These are phyloP conservation scores for Acromyrmex echinatior DNA, from an alignment of 1,140 invertebrate genomes.

Conservation along the genomic window DNA sequence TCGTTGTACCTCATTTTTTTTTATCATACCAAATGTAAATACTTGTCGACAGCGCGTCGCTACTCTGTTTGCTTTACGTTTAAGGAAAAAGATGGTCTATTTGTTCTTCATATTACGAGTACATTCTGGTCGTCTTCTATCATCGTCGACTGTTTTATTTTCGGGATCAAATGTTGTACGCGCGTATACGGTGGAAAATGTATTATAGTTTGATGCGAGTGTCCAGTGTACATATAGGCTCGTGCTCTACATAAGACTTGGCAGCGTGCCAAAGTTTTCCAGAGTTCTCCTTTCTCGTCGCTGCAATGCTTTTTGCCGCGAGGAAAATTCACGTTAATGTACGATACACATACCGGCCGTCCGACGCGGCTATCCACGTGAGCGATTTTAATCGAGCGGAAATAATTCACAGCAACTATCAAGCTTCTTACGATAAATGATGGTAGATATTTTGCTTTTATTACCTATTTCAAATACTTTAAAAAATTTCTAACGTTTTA, in stretches of 20 bases:
- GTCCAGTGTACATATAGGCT: constrained; percentile 8
- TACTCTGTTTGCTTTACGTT: constrained; percentile 6
- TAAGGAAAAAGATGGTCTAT: constrained; percentile 41
- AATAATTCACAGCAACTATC: constrained; percentile 53
- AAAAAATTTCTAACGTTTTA: neutral
- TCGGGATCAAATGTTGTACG: constrained; percentile 59
- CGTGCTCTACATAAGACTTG: constrained; percentile 64
- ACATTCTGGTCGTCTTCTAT: constrained; percentile 35
- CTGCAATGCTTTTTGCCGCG: constrained; percentile 33
- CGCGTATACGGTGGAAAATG: constrained; percentile 21
- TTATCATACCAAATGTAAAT: constrained; percentile 7
- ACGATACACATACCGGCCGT: constrained; percentile 2
- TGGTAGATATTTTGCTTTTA: constrained; percentile 1
- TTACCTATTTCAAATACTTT: neutral
- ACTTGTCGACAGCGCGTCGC: constrained; percentile 5
- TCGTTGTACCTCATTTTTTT: constrained; percentile 17
- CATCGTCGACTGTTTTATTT: constrained; percentile 61
- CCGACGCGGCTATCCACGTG: constrained; percentile 39
- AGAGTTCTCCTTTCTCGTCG: neutral
- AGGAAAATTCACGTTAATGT: constrained; percentile 39
- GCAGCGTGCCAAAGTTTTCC: constrained; percentile 30
- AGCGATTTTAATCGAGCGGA: constrained; percentile 60
- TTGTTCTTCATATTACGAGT: constrained; percentile 65
- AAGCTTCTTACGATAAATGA: constrained; percentile 29
- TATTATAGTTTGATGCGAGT: constrained; percentile 11